Evolutionary conservation across 2,797 vertebrate species (phyloP).

Genomic region (Coccyzus lansbergi): DNA sequence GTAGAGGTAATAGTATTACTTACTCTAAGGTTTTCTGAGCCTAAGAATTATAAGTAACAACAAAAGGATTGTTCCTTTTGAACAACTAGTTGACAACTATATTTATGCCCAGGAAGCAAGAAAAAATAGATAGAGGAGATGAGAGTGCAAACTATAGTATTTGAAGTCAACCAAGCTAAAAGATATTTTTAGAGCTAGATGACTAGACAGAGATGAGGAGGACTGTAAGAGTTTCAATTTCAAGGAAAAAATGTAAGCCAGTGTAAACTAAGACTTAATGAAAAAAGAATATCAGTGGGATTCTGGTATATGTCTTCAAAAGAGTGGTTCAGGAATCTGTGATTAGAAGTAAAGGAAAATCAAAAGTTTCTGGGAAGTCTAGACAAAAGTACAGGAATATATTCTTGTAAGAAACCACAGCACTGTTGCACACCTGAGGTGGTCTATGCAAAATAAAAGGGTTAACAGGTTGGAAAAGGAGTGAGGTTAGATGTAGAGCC

Average conservation of each 20-base stretch:
- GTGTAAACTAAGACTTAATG: background rate
- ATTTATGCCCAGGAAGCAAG: background rate
- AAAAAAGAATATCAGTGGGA: background rate
- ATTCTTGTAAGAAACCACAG: background rate
- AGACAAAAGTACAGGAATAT: background rate
- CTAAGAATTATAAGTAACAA: background rate
- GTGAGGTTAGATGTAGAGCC: background rate
- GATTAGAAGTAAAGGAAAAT: background rate
- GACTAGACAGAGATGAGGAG: background rate
- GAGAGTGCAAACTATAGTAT: background rate
- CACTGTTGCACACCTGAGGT: accelerated
- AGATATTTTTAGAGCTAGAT: background rate
- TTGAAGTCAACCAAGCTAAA: background rate
- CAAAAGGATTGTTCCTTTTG: background rate
- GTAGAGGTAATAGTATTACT: background rate
- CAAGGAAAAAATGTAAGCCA: background rate
- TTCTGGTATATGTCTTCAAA: background rate
- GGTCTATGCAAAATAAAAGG: background rate
- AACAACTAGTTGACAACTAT: accelerated
- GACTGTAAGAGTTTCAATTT: background rate
- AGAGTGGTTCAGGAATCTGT: background rate
- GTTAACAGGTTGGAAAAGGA: background rate
- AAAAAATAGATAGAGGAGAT: background rate
- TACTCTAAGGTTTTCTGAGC: background rate
- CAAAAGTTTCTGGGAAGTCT: background rate